Evolutionary conservation across 2,888 invertebrate genomes (phyloP), one percentile per base, ranked within the genome.

Genomic region (Elegia similella): DNA sequence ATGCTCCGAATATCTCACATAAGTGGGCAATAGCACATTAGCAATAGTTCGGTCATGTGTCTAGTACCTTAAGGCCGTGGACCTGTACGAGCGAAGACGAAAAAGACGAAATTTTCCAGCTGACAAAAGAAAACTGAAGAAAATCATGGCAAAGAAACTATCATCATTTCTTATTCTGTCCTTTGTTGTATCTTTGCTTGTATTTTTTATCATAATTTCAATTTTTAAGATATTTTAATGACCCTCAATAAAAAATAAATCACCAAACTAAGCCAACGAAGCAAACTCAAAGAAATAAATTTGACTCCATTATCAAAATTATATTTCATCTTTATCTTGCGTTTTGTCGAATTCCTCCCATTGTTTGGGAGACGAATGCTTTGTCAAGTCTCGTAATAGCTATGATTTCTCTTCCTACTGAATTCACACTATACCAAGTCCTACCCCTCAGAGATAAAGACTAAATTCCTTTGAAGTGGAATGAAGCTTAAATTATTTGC

Each of bases 311-410:
- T 74, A 76, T 67, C 65, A 70, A 73, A 78, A 78, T 74, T 74
- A 74, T 75, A 73, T 73, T 72, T 76, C 80, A 79, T 75, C 73
- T 78, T 77, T 81, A 78, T 80, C 78, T 78, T 62, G 65, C 65
- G 65, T 72, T 78, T 76, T 69, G 73, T 70, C 74, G 72, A 78
- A 68, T 69, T 72, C 69, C 70, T 56, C 42, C 70, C 59, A 67
- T 70, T 71, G 73, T 76, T 74, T 70, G 69, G 57, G 59, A 66
- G 59, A 67, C 64, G 64, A 61, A 62, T 62, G 64, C 63, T 71
- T 68, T 69, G 66, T 68, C 65, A 66, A 65, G 65, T 68, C 62
- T 56, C 61, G 62, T 57, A 70, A 66, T 67, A 63, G 60, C 59
- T 56, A 56, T 44, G 54, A 56, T 61, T 59, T 57, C 56, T 56